Evolutionary conservation across 2,113 vertebrate species (phyloP).

Genomic region (Anas platyrhynchos): DNA sequence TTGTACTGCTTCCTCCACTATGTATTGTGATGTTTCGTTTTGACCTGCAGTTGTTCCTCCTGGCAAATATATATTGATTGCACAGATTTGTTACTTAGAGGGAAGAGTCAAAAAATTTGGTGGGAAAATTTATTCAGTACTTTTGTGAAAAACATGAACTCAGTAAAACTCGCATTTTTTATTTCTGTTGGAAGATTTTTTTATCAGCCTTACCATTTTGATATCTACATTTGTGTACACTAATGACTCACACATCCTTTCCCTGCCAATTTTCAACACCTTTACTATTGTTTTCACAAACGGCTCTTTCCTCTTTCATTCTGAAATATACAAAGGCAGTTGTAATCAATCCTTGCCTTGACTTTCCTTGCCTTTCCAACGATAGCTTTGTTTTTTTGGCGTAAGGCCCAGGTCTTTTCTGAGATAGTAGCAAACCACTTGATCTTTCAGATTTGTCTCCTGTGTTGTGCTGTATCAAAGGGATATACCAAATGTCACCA

Average conservation of each 20-base stretch:
- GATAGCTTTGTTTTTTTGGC: neutral
- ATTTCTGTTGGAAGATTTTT: neutral
- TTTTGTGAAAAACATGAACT: neutral
- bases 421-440: neutral
- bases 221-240: neutral
- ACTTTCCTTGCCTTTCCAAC: neutral
- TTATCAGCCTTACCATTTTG: neutral
- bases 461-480: neutral
- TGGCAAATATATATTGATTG: neutral
- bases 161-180: neutral
- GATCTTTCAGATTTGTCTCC: neutral
- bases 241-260: neutral
- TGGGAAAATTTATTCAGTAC: neutral
- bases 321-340: neutral
- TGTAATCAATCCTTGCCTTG: neutral
- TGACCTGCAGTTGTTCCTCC: neutral
- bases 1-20: neutral
- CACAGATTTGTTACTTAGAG: neutral
- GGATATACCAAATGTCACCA: neutral
- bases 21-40: neutral
- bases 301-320: neutral
- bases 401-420: neutral
- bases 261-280: neutral
- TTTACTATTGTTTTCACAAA: constrained; percentile 8
- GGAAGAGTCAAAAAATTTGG: neutral